Evolutionary conservation across 2,888 invertebrate genomes (phyloP).

Genomic region (Gortyna flavago): DNA sequence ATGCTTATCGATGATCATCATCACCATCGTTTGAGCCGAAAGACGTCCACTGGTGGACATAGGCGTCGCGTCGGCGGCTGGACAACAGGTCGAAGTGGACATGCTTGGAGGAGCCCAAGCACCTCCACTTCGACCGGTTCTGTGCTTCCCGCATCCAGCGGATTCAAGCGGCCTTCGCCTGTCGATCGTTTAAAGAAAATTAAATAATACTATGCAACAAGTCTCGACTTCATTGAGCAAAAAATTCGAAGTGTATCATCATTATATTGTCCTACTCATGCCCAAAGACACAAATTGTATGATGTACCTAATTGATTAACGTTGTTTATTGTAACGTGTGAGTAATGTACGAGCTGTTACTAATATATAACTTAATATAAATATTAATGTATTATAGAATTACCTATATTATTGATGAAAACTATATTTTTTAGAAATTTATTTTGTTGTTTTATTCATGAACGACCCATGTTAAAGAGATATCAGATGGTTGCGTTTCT

Average conservation of each 20-base stretch:
- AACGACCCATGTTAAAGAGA: neutral
- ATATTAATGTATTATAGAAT: conserved; percentile 75
- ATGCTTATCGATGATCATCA: neutral
- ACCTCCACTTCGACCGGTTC: neutral
- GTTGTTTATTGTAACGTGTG: conserved; percentile 45
- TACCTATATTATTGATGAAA: conserved; percentile 72
- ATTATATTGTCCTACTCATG: conserved; percentile 1
- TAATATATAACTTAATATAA: conserved; percentile 69
- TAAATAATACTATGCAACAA: conserved; percentile 30
- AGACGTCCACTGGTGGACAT: neutral
- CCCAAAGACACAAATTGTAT: conserved; percentile 56
- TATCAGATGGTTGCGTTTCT: neutral
- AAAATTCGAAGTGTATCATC: neutral
- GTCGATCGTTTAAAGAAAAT: conserved; percentile 11
- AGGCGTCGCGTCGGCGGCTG: no score
- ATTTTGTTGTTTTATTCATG: conserved; percentile 33
- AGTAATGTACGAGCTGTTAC: conserved; percentile 59
- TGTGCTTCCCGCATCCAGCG: neutral
- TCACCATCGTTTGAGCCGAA: neutral
- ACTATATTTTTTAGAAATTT: conserved; percentile 74
- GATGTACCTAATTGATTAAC: conserved; percentile 37
- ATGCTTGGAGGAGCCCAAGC: no score
- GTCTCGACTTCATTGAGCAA: conserved; percentile 17
- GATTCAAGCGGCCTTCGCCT: neutral
- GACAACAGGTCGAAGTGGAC: no score